Percentiles rank a stretch among this genome's conserved stretches.
Conservation (phyloP, 2,113 vertebrate genomes). For the Crotophaga sulcirostris region DNA sequence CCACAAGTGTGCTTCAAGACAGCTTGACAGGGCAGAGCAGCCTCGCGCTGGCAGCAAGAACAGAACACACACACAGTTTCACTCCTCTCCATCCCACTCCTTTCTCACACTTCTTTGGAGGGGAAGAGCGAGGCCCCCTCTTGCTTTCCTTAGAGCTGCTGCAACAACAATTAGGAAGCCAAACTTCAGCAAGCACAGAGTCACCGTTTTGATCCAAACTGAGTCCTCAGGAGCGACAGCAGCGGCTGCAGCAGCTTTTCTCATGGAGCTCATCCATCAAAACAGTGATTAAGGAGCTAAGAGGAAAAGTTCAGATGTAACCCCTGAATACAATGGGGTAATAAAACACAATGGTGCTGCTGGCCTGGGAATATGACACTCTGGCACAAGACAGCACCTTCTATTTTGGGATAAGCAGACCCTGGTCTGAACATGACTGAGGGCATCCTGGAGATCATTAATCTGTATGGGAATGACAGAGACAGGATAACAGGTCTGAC, state of each 20-base stretch:
- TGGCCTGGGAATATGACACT: slow-evolving; percentile 74
- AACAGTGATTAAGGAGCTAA: slow-evolving; percentile 73
- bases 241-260: neutral
- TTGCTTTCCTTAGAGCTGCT: neutral
- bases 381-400: slow-evolving; percentile 72
- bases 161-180: neutral
- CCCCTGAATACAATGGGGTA: slow-evolving; percentile 75
- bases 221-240: neutral
- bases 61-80: fast-evolving
- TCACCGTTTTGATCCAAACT: neutral
- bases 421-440: slow-evolving; percentile 59
- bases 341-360: slow-evolving; percentile 81
- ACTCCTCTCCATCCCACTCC: neutral
- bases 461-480: slow-evolving; percentile 78
- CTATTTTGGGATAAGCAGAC: slow-evolving; percentile 78
- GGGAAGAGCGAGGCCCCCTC: neutral
- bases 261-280: slow-evolving; percentile 64
- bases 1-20: fast-evolving
- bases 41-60: fast-evolving
- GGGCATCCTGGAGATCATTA: slow-evolving; percentile 79
- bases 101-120: fast-evolving
- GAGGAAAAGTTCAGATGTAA: slow-evolving; percentile 79
- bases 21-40: neutral
- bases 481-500: slow-evolving; percentile 78
- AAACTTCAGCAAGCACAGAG: neutral